A percentile compares a stretch with the other conserved stretches of the same genome.
phyloP scores from a whole-genome alignment of 2,888 invertebrate genomes.

The Drosophila yooni region DNA sequence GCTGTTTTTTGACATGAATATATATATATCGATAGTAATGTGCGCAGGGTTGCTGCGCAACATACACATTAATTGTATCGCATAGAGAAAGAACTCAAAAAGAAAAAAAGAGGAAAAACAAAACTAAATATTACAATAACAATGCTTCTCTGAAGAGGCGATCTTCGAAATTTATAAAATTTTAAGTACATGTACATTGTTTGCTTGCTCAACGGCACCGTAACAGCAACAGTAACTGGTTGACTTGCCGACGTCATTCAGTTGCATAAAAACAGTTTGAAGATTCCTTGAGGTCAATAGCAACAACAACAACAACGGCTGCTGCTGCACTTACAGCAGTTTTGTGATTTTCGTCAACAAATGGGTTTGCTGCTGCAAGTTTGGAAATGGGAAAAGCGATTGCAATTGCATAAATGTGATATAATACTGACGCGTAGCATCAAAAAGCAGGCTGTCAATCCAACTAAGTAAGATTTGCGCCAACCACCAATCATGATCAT shows the following conservation, averaged over 20 bases:
- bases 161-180: conserved; percentile 49
- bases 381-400: conserved; percentile 66
- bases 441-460: conserved; percentile 69
- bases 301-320: conserved; percentile 29
- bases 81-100: conserved; percentile 46
- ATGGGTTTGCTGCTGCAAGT: conserved; percentile 74
- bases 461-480: conserved; percentile 60
- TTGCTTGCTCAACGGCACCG: conserved; percentile 17
- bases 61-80: conserved; percentile 26
- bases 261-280: conserved; percentile 65
- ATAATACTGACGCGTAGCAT: conserved; percentile 63
- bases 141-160: conserved; percentile 36
- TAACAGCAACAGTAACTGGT: conserved; percentile 23
- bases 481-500: neutral
- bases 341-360: conserved; percentile 36
- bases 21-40: conserved; percentile 39
- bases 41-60: conserved; percentile 42
- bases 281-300: conserved; percentile 18
- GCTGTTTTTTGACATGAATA: neutral
- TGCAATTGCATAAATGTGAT: conserved; percentile 65
- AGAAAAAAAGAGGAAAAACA: conserved; percentile 21
- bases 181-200: conserved; percentile 50
- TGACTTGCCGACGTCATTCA: conserved; percentile 18
- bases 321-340: conserved; percentile 37
- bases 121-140: conserved; percentile 40